Percentiles rank a stretch among this genome's conserved stretches.
phyloP scores from a whole-genome alignment of 2,888 invertebrate species.

The Cartodere bifasciata region DNA sequence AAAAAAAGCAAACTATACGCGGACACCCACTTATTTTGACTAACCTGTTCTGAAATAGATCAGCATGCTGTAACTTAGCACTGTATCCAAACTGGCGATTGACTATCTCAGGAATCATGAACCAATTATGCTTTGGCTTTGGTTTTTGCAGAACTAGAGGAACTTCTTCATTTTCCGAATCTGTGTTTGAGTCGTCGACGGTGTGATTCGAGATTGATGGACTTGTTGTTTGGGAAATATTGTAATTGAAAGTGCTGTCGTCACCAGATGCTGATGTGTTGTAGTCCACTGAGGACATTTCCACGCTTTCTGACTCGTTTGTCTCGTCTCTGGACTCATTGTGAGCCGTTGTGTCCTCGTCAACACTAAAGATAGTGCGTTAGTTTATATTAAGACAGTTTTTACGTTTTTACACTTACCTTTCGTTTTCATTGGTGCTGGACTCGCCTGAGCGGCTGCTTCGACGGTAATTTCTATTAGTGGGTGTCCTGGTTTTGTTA shows the following conservation, averaged over 20 bases:
- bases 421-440: constrained; percentile 17
- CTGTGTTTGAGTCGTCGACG: constrained; percentile 22
- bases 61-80: constrained; percentile 26
- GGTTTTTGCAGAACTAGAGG: constrained; percentile 42
- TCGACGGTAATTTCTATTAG: constrained; percentile 24
- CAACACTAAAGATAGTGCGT: no score
- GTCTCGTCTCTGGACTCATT: constrained; percentile 12
- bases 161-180: constrained; percentile 29
- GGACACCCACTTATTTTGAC: no score
- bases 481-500: no score
- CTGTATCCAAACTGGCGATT: constrained; percentile 50
- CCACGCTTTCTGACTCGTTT: no score
- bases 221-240: constrained; percentile 5
- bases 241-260: no score
- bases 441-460: constrained; percentile 18
- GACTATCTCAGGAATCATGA: constrained; percentile 47
- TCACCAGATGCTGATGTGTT: no score
- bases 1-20: no score
- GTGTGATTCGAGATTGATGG: constrained; percentile 10
- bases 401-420: constrained; percentile 11
- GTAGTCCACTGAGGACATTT: no score
- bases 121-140: constrained; percentile 55
- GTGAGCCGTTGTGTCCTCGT: constrained; percentile 8
- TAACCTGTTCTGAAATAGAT: constrained; percentile 29
- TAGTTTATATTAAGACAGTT: no score